These are phyloP conservation scores for Oscheius sp. DNA, from an alignment of 2,888 invertebrate genomes.

Conservation along the genomic window DNA sequence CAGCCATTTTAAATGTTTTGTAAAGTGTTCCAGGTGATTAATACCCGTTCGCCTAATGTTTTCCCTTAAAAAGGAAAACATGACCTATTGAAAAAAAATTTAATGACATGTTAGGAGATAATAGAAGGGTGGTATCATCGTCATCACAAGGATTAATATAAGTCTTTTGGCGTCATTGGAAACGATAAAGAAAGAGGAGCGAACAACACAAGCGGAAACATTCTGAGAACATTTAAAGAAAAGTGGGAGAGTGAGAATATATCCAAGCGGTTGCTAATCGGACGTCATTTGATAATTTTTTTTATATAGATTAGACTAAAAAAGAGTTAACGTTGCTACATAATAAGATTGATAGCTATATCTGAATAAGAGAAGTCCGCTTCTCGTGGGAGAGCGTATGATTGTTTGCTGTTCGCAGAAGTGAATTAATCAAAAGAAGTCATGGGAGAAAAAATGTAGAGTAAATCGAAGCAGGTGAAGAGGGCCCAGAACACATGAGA, in stretches of 20 bases:
- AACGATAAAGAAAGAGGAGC: too few species aligned
- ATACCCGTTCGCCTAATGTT: too few species aligned
- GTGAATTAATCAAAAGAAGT: conserved; percentile 29
- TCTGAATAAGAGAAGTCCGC: background rate
- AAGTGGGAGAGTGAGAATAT: conserved; percentile 19
- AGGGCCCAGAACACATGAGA: background rate
- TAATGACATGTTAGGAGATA: background rate
- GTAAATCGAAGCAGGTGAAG: background rate
- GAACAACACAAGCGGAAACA: background rate
- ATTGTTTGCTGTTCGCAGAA: conserved; percentile 16
- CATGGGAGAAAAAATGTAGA: conserved; percentile 1
- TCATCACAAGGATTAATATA: background rate
- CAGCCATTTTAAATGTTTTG: too few species aligned
- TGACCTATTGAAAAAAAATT: background rate
- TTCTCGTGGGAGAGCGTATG: conserved; percentile 4
- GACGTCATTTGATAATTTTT: conserved; percentile 23
- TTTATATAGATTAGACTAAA: too few species aligned
- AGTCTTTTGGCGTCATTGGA: background rate
- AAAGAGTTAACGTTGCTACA: too few species aligned
- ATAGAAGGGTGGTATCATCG: background rate
- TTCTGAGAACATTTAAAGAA: conserved; percentile 6
- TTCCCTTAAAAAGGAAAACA: background rate
- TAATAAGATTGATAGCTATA: conserved; percentile 21
- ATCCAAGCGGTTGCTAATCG: conserved; percentile 24
- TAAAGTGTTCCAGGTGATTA: too few species aligned